These are phyloP conservation scores for Rutpela maculata DNA, from an alignment of 2,888 invertebrate species.

Conservation along the genomic window DNA sequence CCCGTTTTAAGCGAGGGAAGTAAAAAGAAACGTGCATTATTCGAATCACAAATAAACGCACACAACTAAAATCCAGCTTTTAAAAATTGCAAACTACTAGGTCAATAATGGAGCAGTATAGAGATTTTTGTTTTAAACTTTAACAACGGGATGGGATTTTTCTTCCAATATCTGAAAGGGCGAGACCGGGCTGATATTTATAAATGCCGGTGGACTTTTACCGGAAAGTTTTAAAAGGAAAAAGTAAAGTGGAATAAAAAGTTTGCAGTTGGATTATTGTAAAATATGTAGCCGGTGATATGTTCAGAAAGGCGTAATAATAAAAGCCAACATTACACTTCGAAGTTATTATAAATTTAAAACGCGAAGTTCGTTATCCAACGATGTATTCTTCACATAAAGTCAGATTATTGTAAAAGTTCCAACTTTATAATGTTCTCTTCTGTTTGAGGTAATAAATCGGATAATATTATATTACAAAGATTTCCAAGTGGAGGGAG, in stretches of 20 bases:
- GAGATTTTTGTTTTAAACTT: too few species aligned
- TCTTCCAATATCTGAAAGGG: slow-evolving; percentile 6
- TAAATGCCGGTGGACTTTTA: slow-evolving; percentile 37
- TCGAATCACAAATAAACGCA: too few species aligned
- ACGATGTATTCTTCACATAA: slow-evolving; percentile 56
- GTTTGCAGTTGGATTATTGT: slow-evolving; percentile 51
- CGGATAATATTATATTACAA: slow-evolving; percentile 34
- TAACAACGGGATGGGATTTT: slow-evolving; percentile 10
- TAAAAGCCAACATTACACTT: slow-evolving; percentile 58
- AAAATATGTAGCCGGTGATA: slow-evolving; percentile 60
- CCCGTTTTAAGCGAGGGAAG: too few species aligned
- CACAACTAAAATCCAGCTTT: too few species aligned
- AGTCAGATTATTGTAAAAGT: slow-evolving; percentile 63
- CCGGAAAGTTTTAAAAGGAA: slow-evolving; percentile 38
- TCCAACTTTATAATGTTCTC: slow-evolving; percentile 40
- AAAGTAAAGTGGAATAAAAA: slow-evolving; percentile 37
- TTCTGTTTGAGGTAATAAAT: slow-evolving; percentile 35
- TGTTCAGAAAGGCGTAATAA: slow-evolving; percentile 64
- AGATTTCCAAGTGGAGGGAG: slow-evolving; percentile 24
- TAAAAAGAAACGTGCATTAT: too few species aligned
- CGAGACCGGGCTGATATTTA: slow-evolving; percentile 26
- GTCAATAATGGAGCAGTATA: too few species aligned
- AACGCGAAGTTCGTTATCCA: slow-evolving; percentile 57
- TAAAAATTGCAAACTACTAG: too few species aligned
- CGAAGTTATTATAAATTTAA: slow-evolving; percentile 57